phyloP scores from a whole-genome alignment of 2,797 vertebrate genomes.

The Oreochromis grahami region DNA sequence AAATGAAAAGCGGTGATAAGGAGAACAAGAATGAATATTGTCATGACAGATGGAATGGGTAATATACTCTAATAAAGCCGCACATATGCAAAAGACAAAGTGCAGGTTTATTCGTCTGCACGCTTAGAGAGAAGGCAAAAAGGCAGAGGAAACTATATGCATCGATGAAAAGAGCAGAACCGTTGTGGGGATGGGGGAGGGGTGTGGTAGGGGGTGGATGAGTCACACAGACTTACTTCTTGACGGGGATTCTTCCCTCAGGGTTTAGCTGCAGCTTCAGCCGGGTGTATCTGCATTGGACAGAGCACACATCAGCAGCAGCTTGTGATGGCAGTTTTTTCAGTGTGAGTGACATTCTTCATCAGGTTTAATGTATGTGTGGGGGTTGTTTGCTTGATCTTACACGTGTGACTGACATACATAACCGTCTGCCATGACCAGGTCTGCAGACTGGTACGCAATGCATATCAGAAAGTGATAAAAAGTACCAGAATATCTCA shows the following conservation, averaged over 20 bases:
- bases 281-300: slow-evolving; percentile 80
- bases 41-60: background rate
- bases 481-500: background rate
- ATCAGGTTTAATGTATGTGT: background rate
- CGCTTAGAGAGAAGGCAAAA: background rate
- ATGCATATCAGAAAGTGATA: background rate
- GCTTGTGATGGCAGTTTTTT: slow-evolving; percentile 6
- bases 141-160: background rate
- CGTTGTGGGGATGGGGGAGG: background rate
- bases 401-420: background rate
- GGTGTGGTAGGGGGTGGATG: background rate
- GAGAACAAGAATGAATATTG: background rate
- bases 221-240: slow-evolving; percentile 87
- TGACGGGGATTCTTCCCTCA: slow-evolving; percentile 93
- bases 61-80: background rate
- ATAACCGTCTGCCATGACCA: background rate
- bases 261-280: slow-evolving; percentile 93
- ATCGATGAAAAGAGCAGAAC: slow-evolving; percentile 33
- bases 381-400: background rate
- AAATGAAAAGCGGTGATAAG: background rate
- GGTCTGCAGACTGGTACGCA: background rate
- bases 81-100: background rate
- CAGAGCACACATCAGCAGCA: slow-evolving; percentile 34
- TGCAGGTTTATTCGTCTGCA: background rate
- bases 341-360: background rate